These are phyloP conservation scores for Cichlasoma orientale DNA, from an alignment of 2,797 vertebrate genomes.

Conservation along the genomic window DNA sequence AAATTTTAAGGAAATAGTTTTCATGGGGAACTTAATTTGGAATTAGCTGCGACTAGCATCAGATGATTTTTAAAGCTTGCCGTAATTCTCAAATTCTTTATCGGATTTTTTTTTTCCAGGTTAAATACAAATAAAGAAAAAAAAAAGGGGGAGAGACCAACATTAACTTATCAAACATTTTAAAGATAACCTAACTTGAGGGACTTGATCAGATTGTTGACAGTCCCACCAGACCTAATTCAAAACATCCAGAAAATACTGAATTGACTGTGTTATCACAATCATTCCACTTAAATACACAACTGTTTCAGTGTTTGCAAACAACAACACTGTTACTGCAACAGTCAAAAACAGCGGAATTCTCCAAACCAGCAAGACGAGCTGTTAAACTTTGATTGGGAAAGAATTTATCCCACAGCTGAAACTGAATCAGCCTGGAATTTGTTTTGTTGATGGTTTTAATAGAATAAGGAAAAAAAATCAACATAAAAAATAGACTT, in stretches of 20 bases:
- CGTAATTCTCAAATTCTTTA: not conserved
- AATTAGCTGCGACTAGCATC: not conserved
- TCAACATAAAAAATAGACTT: too few relatives aligned
- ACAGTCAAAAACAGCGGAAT: not conserved
- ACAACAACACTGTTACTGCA: not conserved
- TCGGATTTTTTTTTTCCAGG: too few relatives aligned
- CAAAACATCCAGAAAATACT: not conserved
- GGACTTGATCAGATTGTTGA: not conserved
- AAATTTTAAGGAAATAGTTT: not conserved
- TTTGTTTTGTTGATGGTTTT: too few relatives aligned
- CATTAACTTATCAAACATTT: too few relatives aligned
- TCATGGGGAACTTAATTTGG: not conserved
- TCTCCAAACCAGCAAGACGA: not conserved
- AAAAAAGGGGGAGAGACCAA: too few relatives aligned
- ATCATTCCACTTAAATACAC: not conserved
- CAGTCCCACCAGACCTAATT: not conserved
- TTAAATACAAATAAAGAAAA: too few relatives aligned
- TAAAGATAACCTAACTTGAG: too few relatives aligned
- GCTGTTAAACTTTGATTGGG: too few relatives aligned
- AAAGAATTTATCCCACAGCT: too few relatives aligned
- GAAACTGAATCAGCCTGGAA: too few relatives aligned
- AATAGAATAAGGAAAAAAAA: too few relatives aligned
- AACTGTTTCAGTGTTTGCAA: not conserved
- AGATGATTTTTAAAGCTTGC: not conserved
- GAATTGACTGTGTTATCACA: not conserved